Percentiles rank a stretch among this genome's conserved stretches.
Evolutionary conservation across 92 coral and sea anemone species (phyloP).

Genomic region (Palythoa grandis): DNA sequence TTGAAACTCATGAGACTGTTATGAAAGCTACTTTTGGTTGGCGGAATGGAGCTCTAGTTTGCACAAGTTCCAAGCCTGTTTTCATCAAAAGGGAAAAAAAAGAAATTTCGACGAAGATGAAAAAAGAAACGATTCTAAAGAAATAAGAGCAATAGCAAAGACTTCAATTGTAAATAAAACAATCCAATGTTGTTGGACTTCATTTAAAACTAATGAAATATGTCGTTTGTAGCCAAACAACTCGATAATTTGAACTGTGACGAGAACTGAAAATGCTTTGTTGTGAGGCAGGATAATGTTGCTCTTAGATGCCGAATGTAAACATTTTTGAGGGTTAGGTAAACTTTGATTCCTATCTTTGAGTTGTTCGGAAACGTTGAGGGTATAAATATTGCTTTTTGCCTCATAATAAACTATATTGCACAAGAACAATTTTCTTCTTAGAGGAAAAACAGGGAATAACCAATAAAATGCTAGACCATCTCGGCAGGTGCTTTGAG

Average conservation of each 20-base stretch:
- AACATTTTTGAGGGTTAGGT: conserved; percentile 42
- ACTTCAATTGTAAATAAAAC: conserved; percentile 1
- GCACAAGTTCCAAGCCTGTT: not conserved
- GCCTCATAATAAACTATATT: conserved; percentile 7
- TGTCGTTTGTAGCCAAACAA: conserved; percentile 27
- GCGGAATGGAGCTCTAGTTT: not conserved
- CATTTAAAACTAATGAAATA: conserved; percentile 26
- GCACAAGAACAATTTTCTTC: not conserved
- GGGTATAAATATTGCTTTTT: not conserved
- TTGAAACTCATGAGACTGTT: not conserved
- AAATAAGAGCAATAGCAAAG: not conserved
- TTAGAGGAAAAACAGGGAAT: conserved; percentile 18
- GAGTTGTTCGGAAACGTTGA: conserved; percentile 28
- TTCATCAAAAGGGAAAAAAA: not conserved
- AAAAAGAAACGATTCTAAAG: not conserved
- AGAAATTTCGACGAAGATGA: not conserved
- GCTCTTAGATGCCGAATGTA: conserved; percentile 24
- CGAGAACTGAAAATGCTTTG: conserved; percentile 9
- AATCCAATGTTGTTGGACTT: not conserved
- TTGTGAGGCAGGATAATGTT: conserved; percentile 12
- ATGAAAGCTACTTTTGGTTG: not conserved
- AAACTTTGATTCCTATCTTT: conserved; percentile 40
- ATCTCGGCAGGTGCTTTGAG: conserved; percentile 16
- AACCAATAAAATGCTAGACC: conserved; percentile 15
- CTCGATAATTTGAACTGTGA: conserved; percentile 42